A percentile compares a stretch with the other conserved stretches of the same genome.
These are phyloP conservation scores for Arizona elegans DNA, from an alignment of 2,113 vertebrate genomes.

Conservation along the genomic window DNA sequence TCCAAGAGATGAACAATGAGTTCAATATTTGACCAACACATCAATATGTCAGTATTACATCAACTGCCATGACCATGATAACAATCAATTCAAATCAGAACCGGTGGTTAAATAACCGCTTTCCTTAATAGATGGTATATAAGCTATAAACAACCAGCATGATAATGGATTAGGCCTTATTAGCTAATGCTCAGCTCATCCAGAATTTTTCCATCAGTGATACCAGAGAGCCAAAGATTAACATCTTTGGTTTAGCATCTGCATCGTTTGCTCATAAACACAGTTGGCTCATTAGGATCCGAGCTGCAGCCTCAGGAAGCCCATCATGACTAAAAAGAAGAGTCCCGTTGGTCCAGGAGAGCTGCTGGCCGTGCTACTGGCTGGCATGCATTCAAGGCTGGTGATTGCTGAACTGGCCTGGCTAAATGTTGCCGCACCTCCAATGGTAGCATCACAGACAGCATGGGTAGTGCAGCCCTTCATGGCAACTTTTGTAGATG, in stretches of 20 bases:
- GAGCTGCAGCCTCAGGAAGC: background rate
- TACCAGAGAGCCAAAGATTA: background rate
- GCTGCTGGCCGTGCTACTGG: background rate
- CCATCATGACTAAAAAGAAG: background rate
- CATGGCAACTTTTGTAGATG: background rate
- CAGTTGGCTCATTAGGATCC: no score
- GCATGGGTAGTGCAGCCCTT: constrained; percentile 10
- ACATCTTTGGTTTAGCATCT: background rate
- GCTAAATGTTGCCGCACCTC: background rate
- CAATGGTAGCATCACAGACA: background rate
- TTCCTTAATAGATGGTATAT: background rate
- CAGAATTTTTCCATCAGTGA: background rate
- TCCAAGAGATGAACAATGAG: background rate
- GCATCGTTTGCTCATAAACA: background rate
- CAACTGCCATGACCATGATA: background rate
- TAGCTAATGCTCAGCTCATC: background rate
- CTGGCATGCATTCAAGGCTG: background rate
- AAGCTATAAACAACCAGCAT: background rate
- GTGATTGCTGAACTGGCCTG: background rate
- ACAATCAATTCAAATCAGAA: background rate
- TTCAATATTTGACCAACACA: background rate
- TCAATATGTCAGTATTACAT: background rate
- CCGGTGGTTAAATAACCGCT: background rate
- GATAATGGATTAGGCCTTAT: background rate
- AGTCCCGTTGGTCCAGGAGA: background rate